These are phyloP conservation scores for Hecatera dysodea DNA, from an alignment of 2,888 invertebrate species.

Conservation along the genomic window DNA sequence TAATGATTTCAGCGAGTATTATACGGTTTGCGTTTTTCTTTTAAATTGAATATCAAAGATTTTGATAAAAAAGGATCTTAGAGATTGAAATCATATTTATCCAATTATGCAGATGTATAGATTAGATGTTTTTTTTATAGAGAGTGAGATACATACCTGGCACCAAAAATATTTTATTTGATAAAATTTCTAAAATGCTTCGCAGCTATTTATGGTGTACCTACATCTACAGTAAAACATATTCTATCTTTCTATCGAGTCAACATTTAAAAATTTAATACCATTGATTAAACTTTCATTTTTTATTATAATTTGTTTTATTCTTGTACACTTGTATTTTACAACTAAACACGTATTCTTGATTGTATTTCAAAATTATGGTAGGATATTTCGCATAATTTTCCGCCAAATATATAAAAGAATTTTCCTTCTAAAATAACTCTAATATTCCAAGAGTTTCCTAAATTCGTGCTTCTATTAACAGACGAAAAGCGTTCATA, in stretches of 20 bases:
- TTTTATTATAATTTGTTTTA: not conserved
- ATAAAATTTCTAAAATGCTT: too few relatives aligned
- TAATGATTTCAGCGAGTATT: not conserved
- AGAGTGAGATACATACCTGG: too few relatives aligned
- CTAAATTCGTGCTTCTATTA: constrained; percentile 5
- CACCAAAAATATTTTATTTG: too few relatives aligned
- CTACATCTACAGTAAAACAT: too few relatives aligned
- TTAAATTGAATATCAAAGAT: not conserved
- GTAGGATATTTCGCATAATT: constrained; percentile 1
- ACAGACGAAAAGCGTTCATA: constrained; percentile 9
- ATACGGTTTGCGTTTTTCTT: not conserved
- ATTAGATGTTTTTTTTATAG: too few relatives aligned
- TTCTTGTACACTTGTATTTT: not conserved
- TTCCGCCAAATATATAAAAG: not conserved
- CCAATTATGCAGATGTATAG: not conserved
- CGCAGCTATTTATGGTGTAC: too few relatives aligned
- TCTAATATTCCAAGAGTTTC: constrained; percentile 15
- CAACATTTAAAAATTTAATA: too few relatives aligned
- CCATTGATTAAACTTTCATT: too few relatives aligned
- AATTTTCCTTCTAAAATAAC: constrained; percentile 17
- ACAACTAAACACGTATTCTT: constrained; percentile 2
- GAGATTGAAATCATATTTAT: too few relatives aligned
- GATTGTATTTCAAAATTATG: constrained; percentile 6
- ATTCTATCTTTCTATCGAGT: too few relatives aligned
- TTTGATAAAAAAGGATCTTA: too few relatives aligned